phyloP scores from a whole-genome alignment of 1,140 invertebrate species.

The Papilio xuthus region DNA sequence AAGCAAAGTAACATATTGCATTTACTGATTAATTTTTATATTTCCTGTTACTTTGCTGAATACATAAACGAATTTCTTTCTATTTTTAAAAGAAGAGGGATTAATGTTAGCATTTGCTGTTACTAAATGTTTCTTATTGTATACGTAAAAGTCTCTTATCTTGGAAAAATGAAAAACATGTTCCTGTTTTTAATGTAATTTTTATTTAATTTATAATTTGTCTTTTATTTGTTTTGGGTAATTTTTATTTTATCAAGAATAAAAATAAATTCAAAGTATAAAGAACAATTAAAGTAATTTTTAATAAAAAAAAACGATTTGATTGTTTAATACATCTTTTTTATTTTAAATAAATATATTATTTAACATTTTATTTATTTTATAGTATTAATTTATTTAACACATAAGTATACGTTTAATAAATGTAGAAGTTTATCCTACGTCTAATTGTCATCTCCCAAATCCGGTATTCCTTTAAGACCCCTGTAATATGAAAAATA shows the following conservation, averaged over 20 bases:
- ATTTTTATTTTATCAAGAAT: not conserved
- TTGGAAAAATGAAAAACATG: not conserved
- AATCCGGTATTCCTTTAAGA: conserved; percentile 74
- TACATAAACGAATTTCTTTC: not conserved
- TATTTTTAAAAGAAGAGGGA: not conserved
- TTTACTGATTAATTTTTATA: conserved; percentile 9
- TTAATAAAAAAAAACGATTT: not conserved
- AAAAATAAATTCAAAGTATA: not conserved
- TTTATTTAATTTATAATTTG: too few relatives aligned
- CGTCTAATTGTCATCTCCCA: conserved; percentile 59
- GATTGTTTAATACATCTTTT: not conserved
- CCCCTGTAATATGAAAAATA: conserved; percentile 58
- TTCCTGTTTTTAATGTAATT: too few relatives aligned
- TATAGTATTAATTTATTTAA: too few relatives aligned
- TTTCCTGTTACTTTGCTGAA: not conserved
- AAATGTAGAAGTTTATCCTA: not conserved
- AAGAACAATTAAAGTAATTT: not conserved
- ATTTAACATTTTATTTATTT: not conserved
- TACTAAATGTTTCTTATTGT: too few relatives aligned
- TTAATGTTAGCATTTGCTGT: not conserved
- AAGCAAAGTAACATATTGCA: not conserved
- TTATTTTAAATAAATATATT: not conserved
- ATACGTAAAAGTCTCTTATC: too few relatives aligned
- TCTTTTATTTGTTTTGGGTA: not conserved
- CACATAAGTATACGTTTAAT: not conserved